Evolutionary conservation across 2,888 invertebrate species (phyloP), one percentile per base, ranked within the genome.

Genomic region (Exephanes ischioxanthus): DNA sequence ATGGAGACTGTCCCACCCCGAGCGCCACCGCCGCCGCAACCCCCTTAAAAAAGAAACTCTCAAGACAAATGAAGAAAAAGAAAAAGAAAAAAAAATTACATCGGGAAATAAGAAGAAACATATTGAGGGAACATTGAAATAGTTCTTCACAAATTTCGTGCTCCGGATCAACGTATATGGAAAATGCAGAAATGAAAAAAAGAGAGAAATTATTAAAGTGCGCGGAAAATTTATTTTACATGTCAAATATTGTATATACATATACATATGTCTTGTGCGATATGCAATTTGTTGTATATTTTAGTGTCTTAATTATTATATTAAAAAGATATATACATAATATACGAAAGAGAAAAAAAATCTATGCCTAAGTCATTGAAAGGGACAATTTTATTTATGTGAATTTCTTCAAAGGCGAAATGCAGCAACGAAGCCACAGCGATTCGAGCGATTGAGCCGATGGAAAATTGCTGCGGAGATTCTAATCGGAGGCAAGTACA

Each of bases 161-260:
- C 41, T 78, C 63, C 53, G 66, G 41, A 66, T 41, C 51, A 63
- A 68, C 22, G 63, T 63, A 77, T 41, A 67, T 22, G 66, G 55
- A 63, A 83, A 78, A 79, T 33, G 45, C 41, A 37, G 53, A 68
- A 76, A 53, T 72, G 51, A 53, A 72, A 61, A 3, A 71, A 48
- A 80, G 16, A 67, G 30, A 41, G 55, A 71, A 67, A 84, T 68
- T 51, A 84, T 71, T 72, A 72, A 83, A 68, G 71, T 53, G 73
- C 79, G 85, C 82, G 82, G 48, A 83, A 88, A 85, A 80, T 86
- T 88, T 89, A 92, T 92, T 92, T 91, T 91, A 93, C 91, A 91
- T 93, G 93, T 93, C 91, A 93, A 92, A 93, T 93, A 92, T 91
- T 92, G 92, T 92, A 90, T 91, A 91, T 88, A 89, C 68, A 91